phyloP scores from a whole-genome alignment of 2,113 vertebrate species.

The Prietella phreatophila region DNA sequence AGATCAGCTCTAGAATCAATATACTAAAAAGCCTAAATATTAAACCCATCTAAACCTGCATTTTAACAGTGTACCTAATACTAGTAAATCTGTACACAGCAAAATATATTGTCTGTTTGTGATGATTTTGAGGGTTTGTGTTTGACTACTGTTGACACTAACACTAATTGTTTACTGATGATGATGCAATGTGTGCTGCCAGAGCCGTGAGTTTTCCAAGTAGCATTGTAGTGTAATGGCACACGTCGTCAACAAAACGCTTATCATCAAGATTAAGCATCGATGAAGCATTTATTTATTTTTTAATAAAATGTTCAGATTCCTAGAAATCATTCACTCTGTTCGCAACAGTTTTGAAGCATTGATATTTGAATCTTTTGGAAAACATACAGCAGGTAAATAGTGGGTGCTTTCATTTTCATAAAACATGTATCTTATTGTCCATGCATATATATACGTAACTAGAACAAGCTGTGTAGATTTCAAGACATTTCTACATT shows the following conservation, averaged over 20 bases:
- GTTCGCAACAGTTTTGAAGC: neutral
- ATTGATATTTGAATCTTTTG: neutral
- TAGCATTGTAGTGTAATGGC: neutral
- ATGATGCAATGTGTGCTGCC: slow-evolving; percentile 13
- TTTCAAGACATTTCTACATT: neutral
- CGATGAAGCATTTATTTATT: neutral
- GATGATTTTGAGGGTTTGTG: neutral
- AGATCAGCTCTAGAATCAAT: neutral
- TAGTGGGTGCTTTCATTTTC: neutral
- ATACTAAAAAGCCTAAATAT: neutral
- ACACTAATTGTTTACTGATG: neutral
- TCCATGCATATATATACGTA: neutral
- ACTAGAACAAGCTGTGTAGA: neutral
- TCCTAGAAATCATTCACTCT: neutral
- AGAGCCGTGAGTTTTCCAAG: neutral
- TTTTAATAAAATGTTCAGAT: neutral
- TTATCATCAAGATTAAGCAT: neutral
- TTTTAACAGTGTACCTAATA: neutral
- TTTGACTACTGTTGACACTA: neutral
- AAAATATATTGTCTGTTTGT: neutral
- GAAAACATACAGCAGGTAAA: neutral
- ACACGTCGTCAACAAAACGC: neutral
- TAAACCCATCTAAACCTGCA: too few species aligned
- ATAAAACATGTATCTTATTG: neutral
- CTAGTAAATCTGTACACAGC: neutral